phyloP scores from a whole-genome alignment of 1,140 invertebrate genomes.

The Drosophila mayri region DNA sequence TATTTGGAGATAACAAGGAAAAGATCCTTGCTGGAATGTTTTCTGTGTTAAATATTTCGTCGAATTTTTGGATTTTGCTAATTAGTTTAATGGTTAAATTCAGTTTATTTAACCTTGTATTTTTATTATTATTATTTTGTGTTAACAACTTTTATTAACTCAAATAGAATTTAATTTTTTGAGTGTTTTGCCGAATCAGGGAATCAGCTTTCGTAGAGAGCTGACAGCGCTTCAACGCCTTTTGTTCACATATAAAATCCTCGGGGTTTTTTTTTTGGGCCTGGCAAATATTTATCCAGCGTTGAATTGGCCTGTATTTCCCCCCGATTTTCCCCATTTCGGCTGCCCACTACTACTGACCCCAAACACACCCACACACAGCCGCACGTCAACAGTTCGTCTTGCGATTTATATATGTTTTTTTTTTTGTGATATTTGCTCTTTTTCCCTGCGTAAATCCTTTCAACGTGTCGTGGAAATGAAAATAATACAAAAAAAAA shows the following conservation, averaged over 20 bases:
- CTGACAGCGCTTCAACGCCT: slow-evolving; percentile 26
- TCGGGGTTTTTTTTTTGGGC: background rate
- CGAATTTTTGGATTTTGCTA: background rate
- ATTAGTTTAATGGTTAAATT: background rate
- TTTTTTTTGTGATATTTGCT: slow-evolving; percentile 43
- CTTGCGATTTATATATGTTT: slow-evolving; percentile 11
- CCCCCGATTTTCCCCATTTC: background rate
- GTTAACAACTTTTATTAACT: too few species aligned
- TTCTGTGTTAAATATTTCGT: background rate
- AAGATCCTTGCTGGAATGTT: background rate
- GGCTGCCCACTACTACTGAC: slow-evolving; percentile 18
- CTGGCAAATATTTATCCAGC: slow-evolving; percentile 44
- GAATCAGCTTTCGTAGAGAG: slow-evolving; percentile 23
- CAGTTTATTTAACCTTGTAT: too few species aligned
- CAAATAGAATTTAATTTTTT: background rate
- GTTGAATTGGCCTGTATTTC: slow-evolving; percentile 41
- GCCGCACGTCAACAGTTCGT: slow-evolving; percentile 3
- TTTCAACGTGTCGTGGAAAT: slow-evolving; percentile 76
- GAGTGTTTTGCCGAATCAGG: slow-evolving; percentile 9
- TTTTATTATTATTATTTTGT: too few species aligned
- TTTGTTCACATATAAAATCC: slow-evolving; percentile 22
- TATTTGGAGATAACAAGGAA: background rate
- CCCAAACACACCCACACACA: slow-evolving; percentile 12
- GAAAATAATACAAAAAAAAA: slow-evolving; percentile 31
- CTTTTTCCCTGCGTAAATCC: slow-evolving; percentile 60